phyloP scores from a whole-genome alignment of 2,113 vertebrate species.

The Tachysurus fulvidraco region DNA sequence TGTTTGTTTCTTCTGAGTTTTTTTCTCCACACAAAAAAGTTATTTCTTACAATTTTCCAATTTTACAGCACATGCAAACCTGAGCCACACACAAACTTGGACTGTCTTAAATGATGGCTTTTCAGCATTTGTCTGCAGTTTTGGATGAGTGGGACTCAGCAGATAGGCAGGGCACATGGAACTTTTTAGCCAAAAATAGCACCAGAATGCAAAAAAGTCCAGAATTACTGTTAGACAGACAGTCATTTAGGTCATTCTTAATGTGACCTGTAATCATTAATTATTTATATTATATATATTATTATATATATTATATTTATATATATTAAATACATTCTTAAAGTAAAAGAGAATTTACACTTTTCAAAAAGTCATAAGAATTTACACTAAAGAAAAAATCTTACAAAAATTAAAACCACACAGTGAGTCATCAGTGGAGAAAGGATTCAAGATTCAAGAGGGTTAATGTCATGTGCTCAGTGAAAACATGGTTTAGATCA shows the following conservation, averaged over 20 bases:
- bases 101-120: not conserved
- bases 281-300: too few species aligned
- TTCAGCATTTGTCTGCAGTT: constrained; percentile 2
- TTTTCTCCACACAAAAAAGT: not conserved
- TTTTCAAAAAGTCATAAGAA: not conserved
- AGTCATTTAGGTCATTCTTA: not conserved
- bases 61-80: not conserved
- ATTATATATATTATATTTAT: too few species aligned
- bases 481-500: too few species aligned
- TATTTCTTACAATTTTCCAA: not conserved
- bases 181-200: not conserved
- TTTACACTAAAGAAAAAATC: not conserved
- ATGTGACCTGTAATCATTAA: not conserved
- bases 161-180: not conserved
- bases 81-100: not conserved
- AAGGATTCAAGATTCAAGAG: too few species aligned
- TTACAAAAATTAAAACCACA: not conserved
- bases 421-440: not conserved
- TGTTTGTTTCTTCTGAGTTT: not conserved
- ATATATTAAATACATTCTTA: not conserved
- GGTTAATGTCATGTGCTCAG: too few species aligned
- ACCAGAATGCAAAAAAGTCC: not conserved
- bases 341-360: not conserved
- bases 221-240: not conserved
- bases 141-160: not conserved